Percentiles rank a stretch among this genome's conserved stretches.
phyloP scores from a whole-genome alignment of 92 coral and sea anemone genomes.

The Umimayanthus kanabou region DNA sequence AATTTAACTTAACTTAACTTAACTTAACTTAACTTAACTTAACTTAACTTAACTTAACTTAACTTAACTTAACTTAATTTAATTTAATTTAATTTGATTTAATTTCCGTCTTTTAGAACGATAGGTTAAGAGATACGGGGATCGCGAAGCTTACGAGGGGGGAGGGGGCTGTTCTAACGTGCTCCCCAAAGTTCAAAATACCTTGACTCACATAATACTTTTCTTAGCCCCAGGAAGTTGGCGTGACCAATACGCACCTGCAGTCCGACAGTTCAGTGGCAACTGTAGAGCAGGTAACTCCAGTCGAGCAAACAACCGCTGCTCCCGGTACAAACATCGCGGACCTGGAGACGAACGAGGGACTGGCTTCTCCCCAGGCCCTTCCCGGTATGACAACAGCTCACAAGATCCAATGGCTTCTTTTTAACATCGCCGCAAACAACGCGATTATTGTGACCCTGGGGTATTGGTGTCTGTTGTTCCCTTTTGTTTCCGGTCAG shows the following conservation, averaged over 20 bases:
- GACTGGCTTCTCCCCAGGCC: neutral
- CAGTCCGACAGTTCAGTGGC: neutral
- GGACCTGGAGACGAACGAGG: neutral
- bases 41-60: no score
- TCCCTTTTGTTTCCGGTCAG: neutral
- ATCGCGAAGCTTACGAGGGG: no score
- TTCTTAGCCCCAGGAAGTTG: neutral
- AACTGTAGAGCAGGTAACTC: neutral
- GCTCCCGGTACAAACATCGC: neutral
- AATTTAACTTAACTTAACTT: no score
- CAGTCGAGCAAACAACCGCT: neutral
- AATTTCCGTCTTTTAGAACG: no score
- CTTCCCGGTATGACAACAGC: constrained; percentile 16
- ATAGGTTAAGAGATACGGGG: no score
- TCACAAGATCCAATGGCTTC: constrained; percentile 45
- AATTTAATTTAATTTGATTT: no score
- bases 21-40: no score
- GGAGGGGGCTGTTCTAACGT: no score
- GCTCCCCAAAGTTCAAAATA: no score
- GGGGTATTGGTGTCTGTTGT: constrained; percentile 61
- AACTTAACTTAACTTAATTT: no score
- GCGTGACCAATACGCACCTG: neutral
- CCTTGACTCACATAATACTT: no score
- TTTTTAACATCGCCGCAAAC: constrained; percentile 57
- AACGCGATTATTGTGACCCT: constrained; percentile 55